These are phyloP conservation scores for Drosophila suboccidentalis DNA, from an alignment of 2,888 invertebrate genomes.

Conservation along the genomic window DNA sequence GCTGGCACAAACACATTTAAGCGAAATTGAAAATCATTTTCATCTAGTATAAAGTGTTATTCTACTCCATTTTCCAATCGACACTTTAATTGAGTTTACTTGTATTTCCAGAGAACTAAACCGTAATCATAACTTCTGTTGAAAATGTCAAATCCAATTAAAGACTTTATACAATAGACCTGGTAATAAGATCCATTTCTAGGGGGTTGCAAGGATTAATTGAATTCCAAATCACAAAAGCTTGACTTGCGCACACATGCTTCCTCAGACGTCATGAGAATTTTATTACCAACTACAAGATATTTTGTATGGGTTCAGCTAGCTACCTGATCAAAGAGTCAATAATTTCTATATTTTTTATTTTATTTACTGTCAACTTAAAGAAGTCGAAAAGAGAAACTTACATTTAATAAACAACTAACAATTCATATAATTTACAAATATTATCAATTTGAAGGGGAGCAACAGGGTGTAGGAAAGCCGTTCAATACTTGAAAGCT, in stretches of 20 bases:
- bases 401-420: too few relatives aligned
- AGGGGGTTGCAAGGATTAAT: constrained; percentile 48
- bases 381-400: too few relatives aligned
- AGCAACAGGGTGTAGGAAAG: constrained; percentile 18
- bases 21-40: constrained; percentile 13
- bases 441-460: too few relatives aligned
- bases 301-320: constrained; percentile 26
- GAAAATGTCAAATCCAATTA: constrained; percentile 44
- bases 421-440: too few relatives aligned
- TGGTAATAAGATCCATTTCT: constrained; percentile 51
- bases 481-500: constrained; percentile 10
- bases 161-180: constrained; percentile 18
- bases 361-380: too few relatives aligned
- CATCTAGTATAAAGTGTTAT: not conserved
- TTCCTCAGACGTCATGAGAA: not conserved
- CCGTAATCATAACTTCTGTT: constrained; percentile 28
- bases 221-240: constrained; percentile 38
- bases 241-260: constrained; percentile 7
- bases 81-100: constrained; percentile 7
- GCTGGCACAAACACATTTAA: constrained; percentile 8
- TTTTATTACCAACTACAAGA: not conserved
- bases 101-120: not conserved
- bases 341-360: too few relatives aligned
- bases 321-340: constrained; percentile 5
- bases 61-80: not conserved